These are phyloP conservation scores for Luperina nickerlii DNA, from an alignment of 2,888 invertebrate species.

Conservation along the genomic window DNA sequence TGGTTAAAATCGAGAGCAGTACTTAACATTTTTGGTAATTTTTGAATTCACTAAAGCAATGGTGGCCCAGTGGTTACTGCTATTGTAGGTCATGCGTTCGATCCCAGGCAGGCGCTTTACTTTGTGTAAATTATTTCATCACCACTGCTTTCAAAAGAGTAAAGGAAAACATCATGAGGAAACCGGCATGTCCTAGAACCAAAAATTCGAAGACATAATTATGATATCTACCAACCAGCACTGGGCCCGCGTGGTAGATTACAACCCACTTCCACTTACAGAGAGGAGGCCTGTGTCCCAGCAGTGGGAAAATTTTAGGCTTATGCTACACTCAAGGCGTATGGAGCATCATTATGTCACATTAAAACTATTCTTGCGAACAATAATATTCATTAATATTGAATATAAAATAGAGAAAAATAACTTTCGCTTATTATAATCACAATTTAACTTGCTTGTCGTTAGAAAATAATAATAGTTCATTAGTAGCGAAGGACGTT, in stretches of 20 bases:
- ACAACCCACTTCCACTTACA: background rate
- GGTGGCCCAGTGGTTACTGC: background rate
- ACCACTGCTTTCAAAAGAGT: background rate
- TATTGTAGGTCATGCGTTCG: background rate
- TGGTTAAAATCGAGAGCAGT: conserved; percentile 10
- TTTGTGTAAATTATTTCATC: background rate
- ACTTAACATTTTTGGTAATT: conserved; percentile 28
- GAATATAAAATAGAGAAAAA: conserved; percentile 24
- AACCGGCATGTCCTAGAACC: background rate
- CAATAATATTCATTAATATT: conserved; percentile 11
- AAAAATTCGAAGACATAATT: background rate
- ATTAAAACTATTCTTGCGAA: conserved; percentile 5
- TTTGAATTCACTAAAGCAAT: background rate
- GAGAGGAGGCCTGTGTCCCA: no score
- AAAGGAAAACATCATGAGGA: background rate
- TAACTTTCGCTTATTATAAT: conserved; percentile 40
- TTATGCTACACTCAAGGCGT: background rate
- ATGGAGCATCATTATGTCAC: background rate
- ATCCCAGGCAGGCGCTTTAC: background rate
- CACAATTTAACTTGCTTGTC: conserved; percentile 46
- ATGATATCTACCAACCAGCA: background rate
- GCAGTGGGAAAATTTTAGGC: background rate
- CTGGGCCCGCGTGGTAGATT: background rate
- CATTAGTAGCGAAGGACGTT: conserved; percentile 54
- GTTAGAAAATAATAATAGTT: conserved; percentile 60